Percentiles rank a stretch among this genome's conserved stretches.
phyloP scores from a whole-genome alignment of 2,113 vertebrate species.

The Setophaga kirtlandii region DNA sequence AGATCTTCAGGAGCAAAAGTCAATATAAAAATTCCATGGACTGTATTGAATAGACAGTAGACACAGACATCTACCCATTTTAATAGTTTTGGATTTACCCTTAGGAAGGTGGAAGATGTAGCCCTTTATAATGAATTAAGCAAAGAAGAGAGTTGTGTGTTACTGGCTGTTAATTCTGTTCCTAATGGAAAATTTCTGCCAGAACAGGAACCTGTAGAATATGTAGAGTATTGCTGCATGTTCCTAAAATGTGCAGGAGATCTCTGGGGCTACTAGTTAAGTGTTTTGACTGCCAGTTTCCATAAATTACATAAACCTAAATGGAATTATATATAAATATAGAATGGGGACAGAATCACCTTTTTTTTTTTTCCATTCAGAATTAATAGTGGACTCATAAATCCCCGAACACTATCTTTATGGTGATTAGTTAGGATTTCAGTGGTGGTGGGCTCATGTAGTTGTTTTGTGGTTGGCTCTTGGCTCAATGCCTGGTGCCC shows the following conservation, averaged over 20 bases:
- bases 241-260: not conserved
- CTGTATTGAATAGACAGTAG: not conserved
- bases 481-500: not conserved
- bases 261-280: not conserved
- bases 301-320: not conserved
- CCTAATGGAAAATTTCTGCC: not conserved
- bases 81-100: not conserved
- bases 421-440: not conserved
- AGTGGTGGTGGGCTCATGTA: not conserved
- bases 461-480: not conserved
- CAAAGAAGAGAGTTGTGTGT: not conserved
- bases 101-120: not conserved
- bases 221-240: not conserved
- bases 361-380: not conserved
- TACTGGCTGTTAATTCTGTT: not conserved
- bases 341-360: not conserved
- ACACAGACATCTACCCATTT: not conserved
- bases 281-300: not conserved
- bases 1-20: not conserved
- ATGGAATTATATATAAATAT: not conserved
- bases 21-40: not conserved
- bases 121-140: not conserved
- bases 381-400: not conserved
- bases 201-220: not conserved
- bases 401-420: not conserved